Percentiles rank a stretch among this genome's conserved stretches.
phyloP scores from a whole-genome alignment of 1,140 invertebrate species.

The Drosophila pachea region DNA sequence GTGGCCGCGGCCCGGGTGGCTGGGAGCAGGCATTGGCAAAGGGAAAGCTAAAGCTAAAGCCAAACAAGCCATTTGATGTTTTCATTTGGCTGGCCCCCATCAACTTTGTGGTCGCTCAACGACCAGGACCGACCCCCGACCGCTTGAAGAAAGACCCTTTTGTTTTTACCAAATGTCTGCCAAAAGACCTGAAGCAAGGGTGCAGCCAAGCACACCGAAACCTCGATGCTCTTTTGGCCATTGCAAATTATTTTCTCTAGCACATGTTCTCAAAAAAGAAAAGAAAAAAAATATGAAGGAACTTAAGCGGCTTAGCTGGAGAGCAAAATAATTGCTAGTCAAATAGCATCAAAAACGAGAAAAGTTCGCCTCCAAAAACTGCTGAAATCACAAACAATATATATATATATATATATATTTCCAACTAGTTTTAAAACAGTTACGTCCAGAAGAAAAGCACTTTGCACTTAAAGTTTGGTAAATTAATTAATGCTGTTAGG shows the following conservation, averaged over 20 bases:
- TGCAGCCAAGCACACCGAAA: constrained; percentile 27
- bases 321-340: not conserved
- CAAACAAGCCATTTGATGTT: constrained; percentile 76
- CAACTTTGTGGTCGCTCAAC: constrained; percentile 54
- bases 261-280: too few species aligned
- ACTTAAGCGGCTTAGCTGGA: constrained; percentile 7
- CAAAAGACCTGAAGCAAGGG: constrained; percentile 24
- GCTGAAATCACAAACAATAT: not conserved
- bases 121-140: constrained; percentile 21
- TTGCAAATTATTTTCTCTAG: not conserved
- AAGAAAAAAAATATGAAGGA: too few species aligned
- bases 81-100: constrained; percentile 67
- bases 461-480: too few species aligned
- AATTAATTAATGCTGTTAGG: too few species aligned
- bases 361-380: not conserved
- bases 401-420: not conserved
- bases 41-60: constrained; percentile 37
- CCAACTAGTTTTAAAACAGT: too few species aligned
- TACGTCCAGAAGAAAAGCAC: too few species aligned
- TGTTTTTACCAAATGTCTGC: constrained; percentile 32
- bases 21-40: constrained; percentile 7
- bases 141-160: constrained; percentile 20
- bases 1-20: too few species aligned
- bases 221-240: constrained; percentile 18
- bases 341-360: not conserved